Percentiles rank a stretch among this genome's conserved stretches.
Evolutionary conservation across 2,113 vertebrate species (phyloP).

Genomic region (Bos indicus): DNA sequence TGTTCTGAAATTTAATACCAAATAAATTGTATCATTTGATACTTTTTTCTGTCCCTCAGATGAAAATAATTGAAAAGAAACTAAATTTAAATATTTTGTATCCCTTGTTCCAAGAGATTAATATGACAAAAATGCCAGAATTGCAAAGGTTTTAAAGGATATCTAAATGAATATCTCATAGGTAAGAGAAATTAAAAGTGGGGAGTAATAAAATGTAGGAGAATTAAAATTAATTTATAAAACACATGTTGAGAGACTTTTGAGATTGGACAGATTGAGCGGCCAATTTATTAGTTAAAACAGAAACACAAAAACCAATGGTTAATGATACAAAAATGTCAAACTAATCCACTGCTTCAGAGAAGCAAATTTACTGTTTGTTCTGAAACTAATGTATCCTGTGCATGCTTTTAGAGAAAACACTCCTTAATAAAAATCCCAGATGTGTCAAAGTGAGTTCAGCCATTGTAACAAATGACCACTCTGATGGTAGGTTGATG

Average conservation of each 20-base stretch:
- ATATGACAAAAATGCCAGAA: neutral
- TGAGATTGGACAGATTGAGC: neutral
- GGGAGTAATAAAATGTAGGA: neutral
- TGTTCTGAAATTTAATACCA: slow-evolving; percentile 2
- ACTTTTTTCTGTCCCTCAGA: neutral
- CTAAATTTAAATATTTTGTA: neutral
- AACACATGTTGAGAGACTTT: neutral
- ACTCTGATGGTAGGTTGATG: neutral
- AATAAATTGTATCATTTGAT: neutral
- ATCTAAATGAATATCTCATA: neutral
- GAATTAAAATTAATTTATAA: neutral
- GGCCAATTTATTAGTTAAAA: neutral
- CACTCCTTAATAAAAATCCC: neutral
- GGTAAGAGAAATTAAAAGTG: neutral
- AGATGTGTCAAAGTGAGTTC: neutral
- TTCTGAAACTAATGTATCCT: neutral
- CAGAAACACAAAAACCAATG: neutral
- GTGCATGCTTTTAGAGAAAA: neutral
- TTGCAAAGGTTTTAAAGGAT: neutral
- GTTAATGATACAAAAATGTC: neutral
- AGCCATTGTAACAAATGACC: neutral
- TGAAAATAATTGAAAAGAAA: neutral
- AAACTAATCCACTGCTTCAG: neutral
- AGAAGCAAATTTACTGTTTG: neutral
- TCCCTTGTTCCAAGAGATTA: neutral